Conservation (phyloP, 2,113 vertebrate genomes). For the Pelusios castaneus region DNA sequence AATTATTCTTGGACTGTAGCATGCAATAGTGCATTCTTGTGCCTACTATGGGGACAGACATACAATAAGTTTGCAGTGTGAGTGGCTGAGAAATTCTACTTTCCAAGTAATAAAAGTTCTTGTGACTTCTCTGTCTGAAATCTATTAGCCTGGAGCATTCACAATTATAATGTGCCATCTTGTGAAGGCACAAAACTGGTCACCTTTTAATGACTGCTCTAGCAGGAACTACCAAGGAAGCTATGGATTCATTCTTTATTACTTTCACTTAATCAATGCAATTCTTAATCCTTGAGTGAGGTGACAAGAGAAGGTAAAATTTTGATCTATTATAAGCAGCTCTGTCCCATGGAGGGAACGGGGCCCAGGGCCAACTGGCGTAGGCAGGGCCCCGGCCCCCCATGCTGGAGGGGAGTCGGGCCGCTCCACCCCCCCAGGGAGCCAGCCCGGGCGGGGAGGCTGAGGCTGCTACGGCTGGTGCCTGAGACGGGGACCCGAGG, state of each 20-base stretch:
- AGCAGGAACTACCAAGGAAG: background rate
- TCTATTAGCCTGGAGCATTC: background rate
- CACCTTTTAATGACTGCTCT: background rate
- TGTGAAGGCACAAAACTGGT: background rate
- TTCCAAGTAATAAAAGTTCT: background rate
- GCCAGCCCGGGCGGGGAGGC: too few species aligned
- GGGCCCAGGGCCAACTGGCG: too few species aligned
- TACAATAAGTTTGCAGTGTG: background rate
- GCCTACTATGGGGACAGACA: background rate
- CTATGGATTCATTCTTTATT: background rate
- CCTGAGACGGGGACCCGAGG: too few species aligned
- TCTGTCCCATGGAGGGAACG: too few species aligned
- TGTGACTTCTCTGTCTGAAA: background rate
- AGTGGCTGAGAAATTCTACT: background rate
- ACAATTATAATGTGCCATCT: background rate
- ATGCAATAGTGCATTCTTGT: background rate
- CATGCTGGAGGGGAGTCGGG: too few species aligned
- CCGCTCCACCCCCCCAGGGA: too few species aligned
- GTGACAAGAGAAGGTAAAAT: background rate
- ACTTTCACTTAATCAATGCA: background rate
- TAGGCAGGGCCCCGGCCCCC: too few species aligned
- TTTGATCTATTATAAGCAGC: background rate
- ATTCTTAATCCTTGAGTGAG: background rate
- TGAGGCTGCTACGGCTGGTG: too few species aligned
- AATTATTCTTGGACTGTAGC: background rate